A percentile compares a stretch with the other conserved stretches of the same genome.
These are phyloP conservation scores for Zaprionus kolodkinae DNA, from an alignment of 1,140 invertebrate genomes.

Conservation along the genomic window DNA sequence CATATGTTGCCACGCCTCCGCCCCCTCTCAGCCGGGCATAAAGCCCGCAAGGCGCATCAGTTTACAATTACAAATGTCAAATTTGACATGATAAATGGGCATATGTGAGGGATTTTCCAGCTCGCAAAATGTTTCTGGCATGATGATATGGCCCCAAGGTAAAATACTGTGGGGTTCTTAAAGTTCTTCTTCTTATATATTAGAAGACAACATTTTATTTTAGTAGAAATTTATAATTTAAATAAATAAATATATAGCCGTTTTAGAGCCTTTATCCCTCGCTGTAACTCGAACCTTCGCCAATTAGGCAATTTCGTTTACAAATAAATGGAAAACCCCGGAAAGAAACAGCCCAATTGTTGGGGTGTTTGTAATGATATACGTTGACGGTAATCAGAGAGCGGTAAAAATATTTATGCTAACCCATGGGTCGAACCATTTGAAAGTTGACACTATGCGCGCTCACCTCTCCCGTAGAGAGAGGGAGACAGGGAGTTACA, in stretches of 20 bases:
- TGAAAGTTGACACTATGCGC: conserved; percentile 70
- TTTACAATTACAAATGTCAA: conserved; percentile 83
- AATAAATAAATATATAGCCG: background rate
- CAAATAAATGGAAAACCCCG: conserved; percentile 31
- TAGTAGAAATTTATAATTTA: background rate
- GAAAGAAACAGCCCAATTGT: conserved; percentile 39
- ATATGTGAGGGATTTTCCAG: conserved; percentile 64
- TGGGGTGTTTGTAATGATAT: conserved; percentile 71
- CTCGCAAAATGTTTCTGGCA: conserved; percentile 50
- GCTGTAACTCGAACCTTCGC: conserved; percentile 54
- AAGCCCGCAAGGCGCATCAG: conserved; percentile 71
- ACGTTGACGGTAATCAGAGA: conserved; percentile 72
- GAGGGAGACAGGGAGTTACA: conserved; percentile 41
- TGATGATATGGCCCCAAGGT: background rate
- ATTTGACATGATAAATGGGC: conserved; percentile 80
- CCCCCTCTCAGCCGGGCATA: conserved; percentile 9
- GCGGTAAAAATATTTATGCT: conserved; percentile 50
- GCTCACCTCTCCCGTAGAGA: conserved; percentile 10
- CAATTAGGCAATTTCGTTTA: conserved; percentile 71
- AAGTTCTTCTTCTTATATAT: background rate
- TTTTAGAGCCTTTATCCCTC: too few relatives aligned
- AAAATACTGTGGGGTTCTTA: background rate
- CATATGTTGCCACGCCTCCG: conserved; percentile 63
- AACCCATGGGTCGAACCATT: conserved; percentile 50
- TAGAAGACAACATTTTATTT: background rate